phyloP scores from a whole-genome alignment of 2,888 invertebrate genomes.

The Ichneumoninae sp. region DNA sequence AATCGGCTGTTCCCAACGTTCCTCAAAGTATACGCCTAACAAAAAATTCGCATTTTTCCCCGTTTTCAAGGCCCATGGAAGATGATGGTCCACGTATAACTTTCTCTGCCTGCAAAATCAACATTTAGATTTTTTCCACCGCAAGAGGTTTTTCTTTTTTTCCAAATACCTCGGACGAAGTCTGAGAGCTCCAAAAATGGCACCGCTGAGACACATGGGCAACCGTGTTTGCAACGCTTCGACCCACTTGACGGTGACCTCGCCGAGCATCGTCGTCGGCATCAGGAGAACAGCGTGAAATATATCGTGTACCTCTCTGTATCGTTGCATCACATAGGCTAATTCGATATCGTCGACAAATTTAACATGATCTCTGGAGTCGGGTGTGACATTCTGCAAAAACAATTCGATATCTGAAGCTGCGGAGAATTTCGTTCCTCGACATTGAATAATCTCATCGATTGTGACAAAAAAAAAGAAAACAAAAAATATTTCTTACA shows the following conservation, averaged over 20 bases:
- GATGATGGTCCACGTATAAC: conserved; percentile 90
- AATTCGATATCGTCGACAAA: conserved; percentile 95
- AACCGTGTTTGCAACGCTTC: conserved; percentile 97
- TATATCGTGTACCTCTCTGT: conserved; percentile 98
- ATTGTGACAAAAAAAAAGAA: neutral
- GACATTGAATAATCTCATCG: neutral
- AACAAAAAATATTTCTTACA: conserved; percentile 83
- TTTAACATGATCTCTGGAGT: conserved; percentile 94
- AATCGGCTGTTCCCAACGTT: conserved; percentile 96
- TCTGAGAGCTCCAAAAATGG: conserved; percentile 95
- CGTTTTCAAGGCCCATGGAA: conserved; percentile 94
- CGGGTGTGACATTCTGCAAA: conserved; percentile 93
- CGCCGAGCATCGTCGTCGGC: conserved; percentile 96
- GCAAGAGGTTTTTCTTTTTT: conserved; percentile 4
- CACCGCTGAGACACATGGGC: conserved; percentile 98
- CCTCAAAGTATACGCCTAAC: conserved; percentile 96
- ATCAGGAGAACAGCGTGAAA: conserved; percentile 96
- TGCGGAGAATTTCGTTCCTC: neutral
- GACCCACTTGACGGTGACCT: conserved; percentile 98
- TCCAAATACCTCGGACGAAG: conserved; percentile 90
- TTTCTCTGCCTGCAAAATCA: conserved; percentile 88
- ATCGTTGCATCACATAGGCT: conserved; percentile 98
- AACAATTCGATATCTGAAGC: conserved; percentile 7
- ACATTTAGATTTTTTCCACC: neutral
- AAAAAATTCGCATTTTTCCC: conserved; percentile 91